A percentile compares a stretch with the other conserved stretches of the same genome.
Conservation (phyloP, 92 coral and sea anemone genomes). For the Virgularia gustaviana region DNA sequence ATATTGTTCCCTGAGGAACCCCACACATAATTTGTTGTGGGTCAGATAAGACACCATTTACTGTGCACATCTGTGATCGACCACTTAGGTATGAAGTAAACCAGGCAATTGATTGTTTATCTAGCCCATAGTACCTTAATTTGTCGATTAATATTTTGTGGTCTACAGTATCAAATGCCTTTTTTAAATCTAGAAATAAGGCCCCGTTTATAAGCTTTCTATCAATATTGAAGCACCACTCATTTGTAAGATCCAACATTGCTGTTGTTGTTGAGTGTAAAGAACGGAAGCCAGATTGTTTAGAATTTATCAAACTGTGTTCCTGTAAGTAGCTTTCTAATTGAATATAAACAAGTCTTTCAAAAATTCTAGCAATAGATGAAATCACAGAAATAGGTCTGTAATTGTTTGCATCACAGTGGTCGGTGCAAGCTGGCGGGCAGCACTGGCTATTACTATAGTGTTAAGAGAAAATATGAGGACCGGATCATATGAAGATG, state of each 20-base stretch:
- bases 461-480: no score
- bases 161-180: conserved; percentile 37
- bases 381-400: background rate
- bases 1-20: conserved; percentile 34
- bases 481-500: no score
- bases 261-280: conserved; percentile 37
- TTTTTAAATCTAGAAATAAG: conserved; percentile 37
- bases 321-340: conserved; percentile 11
- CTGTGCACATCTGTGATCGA: conserved; percentile 15
- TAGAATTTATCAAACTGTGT: conserved; percentile 28
- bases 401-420: background rate
- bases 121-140: conserved; percentile 5
- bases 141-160: conserved; percentile 15
- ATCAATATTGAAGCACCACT: conserved; percentile 21
- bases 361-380: conserved; percentile 19
- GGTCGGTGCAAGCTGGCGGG: no score
- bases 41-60: conserved; percentile 6
- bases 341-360: conserved; percentile 45
- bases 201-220: conserved; percentile 16
- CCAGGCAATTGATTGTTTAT: conserved; percentile 16
- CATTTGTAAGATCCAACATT: conserved; percentile 16
- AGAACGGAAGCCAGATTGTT: conserved; percentile 43
- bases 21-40: conserved; percentile 22
- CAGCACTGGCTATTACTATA: no score
- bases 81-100: conserved; percentile 21